These are phyloP conservation scores for Atherinomorus stipes DNA, from an alignment of 2,113 vertebrate species.

Conservation along the genomic window DNA sequence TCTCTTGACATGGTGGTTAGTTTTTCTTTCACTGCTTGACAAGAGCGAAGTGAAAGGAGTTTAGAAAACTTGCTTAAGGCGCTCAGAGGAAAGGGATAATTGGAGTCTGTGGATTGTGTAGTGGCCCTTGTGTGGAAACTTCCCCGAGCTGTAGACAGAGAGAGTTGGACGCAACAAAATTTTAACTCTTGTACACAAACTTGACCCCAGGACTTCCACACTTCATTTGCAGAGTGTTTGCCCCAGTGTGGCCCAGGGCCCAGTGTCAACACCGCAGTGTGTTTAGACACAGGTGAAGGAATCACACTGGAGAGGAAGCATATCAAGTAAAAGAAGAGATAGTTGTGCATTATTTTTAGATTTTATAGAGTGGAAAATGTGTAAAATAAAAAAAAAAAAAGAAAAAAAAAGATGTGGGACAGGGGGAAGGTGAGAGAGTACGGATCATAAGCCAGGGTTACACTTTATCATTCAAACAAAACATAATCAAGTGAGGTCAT, in stretches of 20 bases:
- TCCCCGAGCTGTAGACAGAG: constrained; percentile 88
- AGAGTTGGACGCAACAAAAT: constrained; percentile 92
- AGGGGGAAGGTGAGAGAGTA: not conserved
- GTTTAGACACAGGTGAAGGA: constrained; percentile 82
- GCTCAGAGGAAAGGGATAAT: constrained; percentile 98
- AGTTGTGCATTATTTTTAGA: constrained; percentile 8
- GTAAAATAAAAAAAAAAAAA: not conserved
- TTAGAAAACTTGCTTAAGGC: constrained; percentile 99
- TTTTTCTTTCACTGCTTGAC: constrained; percentile 99
- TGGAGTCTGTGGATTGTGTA: constrained; percentile 93
- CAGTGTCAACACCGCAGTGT: constrained; percentile 83
- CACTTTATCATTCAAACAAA: constrained; percentile 22
- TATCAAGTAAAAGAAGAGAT: constrained; percentile 32
- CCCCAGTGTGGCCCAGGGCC: constrained; percentile 81
- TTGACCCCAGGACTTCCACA: constrained; percentile 94
- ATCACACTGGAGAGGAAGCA: constrained; percentile 36
- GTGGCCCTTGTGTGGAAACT: constrained; percentile 96
- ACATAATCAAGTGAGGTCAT: constrained; percentile 39
- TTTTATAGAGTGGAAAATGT: constrained; percentile 5
- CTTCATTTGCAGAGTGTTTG: constrained; percentile 87
- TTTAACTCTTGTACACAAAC: constrained; percentile 99
- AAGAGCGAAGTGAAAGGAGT: constrained; percentile 99
- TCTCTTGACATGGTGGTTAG: constrained; percentile 99
- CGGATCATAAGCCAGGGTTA: constrained; percentile 5
- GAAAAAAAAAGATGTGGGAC: not conserved